These are phyloP conservation scores for Pipistrellus kuhlii DNA, from an alignment of 2,797 vertebrate genomes.

Conservation along the genomic window DNA sequence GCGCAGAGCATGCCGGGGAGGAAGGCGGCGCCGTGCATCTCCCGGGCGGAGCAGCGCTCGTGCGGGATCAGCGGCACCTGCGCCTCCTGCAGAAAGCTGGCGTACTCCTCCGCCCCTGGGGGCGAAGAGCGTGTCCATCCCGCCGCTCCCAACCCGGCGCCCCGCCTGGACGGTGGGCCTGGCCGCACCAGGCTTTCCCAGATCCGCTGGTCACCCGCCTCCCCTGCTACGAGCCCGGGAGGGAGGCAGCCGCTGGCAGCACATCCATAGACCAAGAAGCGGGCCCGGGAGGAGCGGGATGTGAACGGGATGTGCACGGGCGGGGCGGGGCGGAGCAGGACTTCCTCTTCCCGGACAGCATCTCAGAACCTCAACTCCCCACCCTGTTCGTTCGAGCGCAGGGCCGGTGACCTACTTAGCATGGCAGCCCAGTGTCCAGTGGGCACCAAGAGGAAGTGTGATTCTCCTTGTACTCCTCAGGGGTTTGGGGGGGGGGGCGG, in stretches of 20 bases:
- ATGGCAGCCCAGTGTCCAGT: not conserved
- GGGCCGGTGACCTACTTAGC: not conserved
- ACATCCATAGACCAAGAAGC: not conserved
- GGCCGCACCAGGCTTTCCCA: not conserved
- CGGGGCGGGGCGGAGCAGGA: accelerated
- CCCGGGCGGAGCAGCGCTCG: slow-evolving; percentile 66
- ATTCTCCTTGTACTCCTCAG: not conserved
- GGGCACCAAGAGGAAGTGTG: not conserved
- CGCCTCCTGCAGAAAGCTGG: slow-evolving; percentile 84
- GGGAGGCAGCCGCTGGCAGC: not conserved
- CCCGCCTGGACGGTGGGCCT: too few species aligned
- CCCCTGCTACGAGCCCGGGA: not conserved
- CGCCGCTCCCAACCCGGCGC: accelerated
- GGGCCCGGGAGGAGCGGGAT: not conserved
- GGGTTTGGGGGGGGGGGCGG: not conserved
- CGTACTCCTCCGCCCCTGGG: slow-evolving; percentile 80
- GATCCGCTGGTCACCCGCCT: not conserved
- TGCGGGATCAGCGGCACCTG: slow-evolving; percentile 79
- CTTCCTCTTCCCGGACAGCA: not conserved
- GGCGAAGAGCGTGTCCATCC: not conserved
- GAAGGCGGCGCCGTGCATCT: slow-evolving; percentile 77
- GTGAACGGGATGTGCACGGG: not conserved
- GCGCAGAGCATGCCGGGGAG: slow-evolving; percentile 84
- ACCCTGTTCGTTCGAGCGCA: not conserved
- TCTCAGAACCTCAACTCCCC: not conserved